Base-by-base conservation (phyloP, 2,113 vertebrate genomes). In the Psammodynastes pulverulentus region DNA sequence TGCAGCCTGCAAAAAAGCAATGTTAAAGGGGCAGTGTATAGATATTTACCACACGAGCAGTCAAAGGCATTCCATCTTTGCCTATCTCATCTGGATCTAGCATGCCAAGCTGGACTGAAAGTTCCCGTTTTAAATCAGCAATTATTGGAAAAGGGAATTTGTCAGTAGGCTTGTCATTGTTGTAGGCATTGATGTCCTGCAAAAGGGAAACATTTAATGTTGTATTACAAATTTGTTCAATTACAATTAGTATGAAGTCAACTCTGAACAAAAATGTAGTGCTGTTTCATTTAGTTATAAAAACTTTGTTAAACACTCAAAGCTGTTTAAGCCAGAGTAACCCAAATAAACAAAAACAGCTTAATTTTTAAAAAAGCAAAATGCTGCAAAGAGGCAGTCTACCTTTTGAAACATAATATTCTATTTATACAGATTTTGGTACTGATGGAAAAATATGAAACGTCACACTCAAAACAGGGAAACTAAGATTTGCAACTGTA, bases 81-180 rank as follows among this genome's bases (percentile, higher is more conserved):
- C 99, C 99, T 90, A 48, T 97, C 97, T 99, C 99, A 0, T 99
- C 98, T 0, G 99, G 99, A 96, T 99, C 99, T 96, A 99, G 96
- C 99, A 99, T 99, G 62, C 99, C 99, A 93, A 99, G 92, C 93
- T 97, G 95, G 79, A 99, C 95, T 0, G 99, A 97, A 12, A 99
- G 98, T 89, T 98, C 98, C 90, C 99, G 96, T 86, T 98, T 98
- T 3, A 98, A 96, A 39, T 99, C 99, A 2, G 99, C 99, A 2
- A 99, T 99, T 97, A 99, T 99, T 87, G 99, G 99, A 95, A 98
- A 99, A 24, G 99, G 99, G 5, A 99, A 95, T 23, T 96, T 92
- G 88, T 95, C 95, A 5, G 92, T 95, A 0, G 98, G 92, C 3
- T 97, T 96, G 0, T 97, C 96, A 3, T 96, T 94, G 0, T 97